phyloP scores from a whole-genome alignment of 2,888 invertebrate species.

The Salpingus planirostris region DNA sequence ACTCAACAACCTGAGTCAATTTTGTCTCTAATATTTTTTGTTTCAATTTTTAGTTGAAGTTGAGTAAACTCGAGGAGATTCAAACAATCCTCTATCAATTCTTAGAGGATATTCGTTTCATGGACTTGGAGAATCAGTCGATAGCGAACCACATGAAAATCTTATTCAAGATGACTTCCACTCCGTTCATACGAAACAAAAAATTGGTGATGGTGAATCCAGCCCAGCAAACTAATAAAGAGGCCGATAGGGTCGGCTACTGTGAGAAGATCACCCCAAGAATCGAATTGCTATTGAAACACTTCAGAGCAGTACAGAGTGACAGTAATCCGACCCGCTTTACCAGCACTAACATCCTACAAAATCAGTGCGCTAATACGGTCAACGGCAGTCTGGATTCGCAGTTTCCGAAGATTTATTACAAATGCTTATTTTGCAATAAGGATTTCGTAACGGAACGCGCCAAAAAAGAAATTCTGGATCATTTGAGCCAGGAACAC shows the following conservation, averaged over 20 bases:
- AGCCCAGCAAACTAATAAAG: background rate
- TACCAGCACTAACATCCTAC: conserved; percentile 5
- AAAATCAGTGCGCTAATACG: background rate
- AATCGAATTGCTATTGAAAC: conserved; percentile 18
- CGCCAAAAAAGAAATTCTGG: conserved; percentile 7
- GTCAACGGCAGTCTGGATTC: conserved; percentile 5
- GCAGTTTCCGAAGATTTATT: conserved; percentile 1
- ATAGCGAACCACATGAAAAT: conserved; percentile 6
- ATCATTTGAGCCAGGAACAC: conserved; percentile 20
- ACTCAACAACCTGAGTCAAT: no score
- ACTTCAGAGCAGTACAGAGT: conserved; percentile 14
- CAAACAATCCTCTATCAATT: conserved; percentile 5
- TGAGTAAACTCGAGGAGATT: conserved; percentile 5
- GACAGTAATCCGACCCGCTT: conserved; percentile 3
- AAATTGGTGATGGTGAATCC: conserved; percentile 3
- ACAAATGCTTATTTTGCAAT: conserved; percentile 8
- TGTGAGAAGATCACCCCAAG: conserved; percentile 23
- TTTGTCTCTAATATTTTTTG: no score
- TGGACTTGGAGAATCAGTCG: conserved; percentile 4
- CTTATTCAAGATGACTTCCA: conserved; percentile 3
- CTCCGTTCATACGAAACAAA: conserved; percentile 8
- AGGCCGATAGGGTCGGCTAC: conserved; percentile 16
- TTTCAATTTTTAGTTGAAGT: no score
- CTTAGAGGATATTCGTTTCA: conserved; percentile 6
- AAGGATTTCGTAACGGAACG: background rate